phyloP scores from a whole-genome alignment of 1,140 invertebrate species.

The Euura saliciscinereae region DNA sequence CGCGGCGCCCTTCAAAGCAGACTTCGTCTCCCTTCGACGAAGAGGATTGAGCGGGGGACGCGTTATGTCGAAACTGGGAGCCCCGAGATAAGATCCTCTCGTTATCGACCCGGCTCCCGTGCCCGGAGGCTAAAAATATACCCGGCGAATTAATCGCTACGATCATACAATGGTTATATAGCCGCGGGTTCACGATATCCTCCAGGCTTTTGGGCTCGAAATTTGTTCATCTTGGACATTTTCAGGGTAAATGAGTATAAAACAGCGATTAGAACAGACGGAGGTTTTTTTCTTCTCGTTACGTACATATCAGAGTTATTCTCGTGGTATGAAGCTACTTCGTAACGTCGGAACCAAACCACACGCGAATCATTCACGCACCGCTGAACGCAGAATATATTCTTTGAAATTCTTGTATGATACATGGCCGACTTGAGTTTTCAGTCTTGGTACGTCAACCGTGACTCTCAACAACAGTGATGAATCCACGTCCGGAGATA shows the following conservation, averaged over 20 bases:
- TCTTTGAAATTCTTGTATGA: background rate
- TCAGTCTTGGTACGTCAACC: too few species aligned
- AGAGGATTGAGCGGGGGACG: background rate
- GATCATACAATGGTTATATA: background rate
- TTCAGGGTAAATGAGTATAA: too few species aligned
- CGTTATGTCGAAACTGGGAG: constrained; percentile 3
- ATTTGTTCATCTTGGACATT: too few species aligned
- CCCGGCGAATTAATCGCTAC: background rate
- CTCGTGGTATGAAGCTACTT: background rate
- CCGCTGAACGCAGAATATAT: background rate
- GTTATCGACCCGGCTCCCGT: constrained; percentile 1
- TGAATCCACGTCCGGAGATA: too few species aligned
- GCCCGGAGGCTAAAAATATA: background rate
- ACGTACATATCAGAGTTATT: background rate
- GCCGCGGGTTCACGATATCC: too few species aligned
- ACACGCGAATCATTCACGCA: background rate
- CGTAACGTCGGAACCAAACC: background rate
- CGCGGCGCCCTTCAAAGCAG: constrained; percentile 1
- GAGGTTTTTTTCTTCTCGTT: background rate
- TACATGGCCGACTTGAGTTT: too few species aligned
- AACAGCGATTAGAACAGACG: background rate
- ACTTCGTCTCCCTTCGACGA: background rate
- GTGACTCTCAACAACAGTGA: too few species aligned
- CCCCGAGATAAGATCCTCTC: constrained; percentile 1
- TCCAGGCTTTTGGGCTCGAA: too few species aligned